A percentile compares a stretch with the other conserved stretches of the same genome.
Conservation (phyloP, 2,113 vertebrate species). For the Mormoops blainvillei region DNA sequence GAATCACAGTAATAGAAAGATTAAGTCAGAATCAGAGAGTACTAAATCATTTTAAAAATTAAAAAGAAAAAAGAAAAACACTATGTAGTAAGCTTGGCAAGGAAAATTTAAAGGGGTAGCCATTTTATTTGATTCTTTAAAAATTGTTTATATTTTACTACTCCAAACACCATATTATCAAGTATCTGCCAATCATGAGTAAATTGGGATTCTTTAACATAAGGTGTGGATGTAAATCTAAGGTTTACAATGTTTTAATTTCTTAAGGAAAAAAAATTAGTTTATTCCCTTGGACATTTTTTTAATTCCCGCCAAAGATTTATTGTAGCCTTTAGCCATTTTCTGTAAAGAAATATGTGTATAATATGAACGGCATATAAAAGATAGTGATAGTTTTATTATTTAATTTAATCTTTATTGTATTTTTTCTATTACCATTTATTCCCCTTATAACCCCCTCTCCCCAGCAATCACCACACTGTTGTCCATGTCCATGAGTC, state of each 20-base stretch:
- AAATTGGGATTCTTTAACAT: neutral
- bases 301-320: too few species aligned
- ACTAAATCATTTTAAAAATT: neutral
- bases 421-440: too few species aligned
- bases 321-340: too few species aligned
- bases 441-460: too few species aligned
- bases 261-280: neutral
- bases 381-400: too few species aligned
- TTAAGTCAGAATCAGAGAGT: conserved; percentile 3
- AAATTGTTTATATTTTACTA: neutral
- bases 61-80: neutral
- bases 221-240: neutral
- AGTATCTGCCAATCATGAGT: neutral
- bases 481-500: too few species aligned
- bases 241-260: neutral
- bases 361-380: too few species aligned
- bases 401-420: too few species aligned
- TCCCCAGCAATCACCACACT: too few species aligned
- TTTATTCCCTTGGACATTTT: too few species aligned
- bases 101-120: neutral
- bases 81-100: neutral
- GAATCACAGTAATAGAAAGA: neutral
- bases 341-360: too few species aligned
- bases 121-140: neutral
- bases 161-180: neutral